Percentiles rank a stretch among this genome's conserved stretches.
Evolutionary conservation across 2,888 invertebrate species (phyloP).

Genomic region (Agrochola lychnidis): DNA sequence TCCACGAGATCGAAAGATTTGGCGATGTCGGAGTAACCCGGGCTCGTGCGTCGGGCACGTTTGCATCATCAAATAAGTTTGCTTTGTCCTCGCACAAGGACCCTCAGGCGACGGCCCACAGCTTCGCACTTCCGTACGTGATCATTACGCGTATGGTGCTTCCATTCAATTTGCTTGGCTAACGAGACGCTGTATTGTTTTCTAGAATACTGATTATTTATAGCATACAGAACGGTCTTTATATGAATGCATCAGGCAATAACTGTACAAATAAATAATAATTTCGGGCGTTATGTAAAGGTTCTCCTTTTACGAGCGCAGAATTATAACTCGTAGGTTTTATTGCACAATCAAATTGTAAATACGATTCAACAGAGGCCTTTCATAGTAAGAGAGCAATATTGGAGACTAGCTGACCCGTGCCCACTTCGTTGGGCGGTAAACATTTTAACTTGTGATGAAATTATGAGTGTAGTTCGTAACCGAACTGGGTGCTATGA

Average conservation of each 20-base stretch:
- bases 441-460: too few species aligned
- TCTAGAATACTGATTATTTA: conserved; percentile 36
- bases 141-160: conserved; percentile 69
- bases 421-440: too few species aligned
- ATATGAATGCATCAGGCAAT: conserved; percentile 38
- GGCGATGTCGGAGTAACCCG: conserved; percentile 25
- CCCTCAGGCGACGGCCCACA: conserved; percentile 58
- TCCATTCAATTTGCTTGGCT: conserved; percentile 70
- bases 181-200: conserved; percentile 55
- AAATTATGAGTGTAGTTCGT: too few species aligned
- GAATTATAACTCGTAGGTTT: conserved; percentile 49
- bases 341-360: conserved; percentile 43
- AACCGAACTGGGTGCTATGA: too few species aligned
- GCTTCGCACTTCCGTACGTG: conserved; percentile 67
- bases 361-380: conserved; percentile 47
- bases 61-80: conserved; percentile 59
- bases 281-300: conserved; percentile 33
- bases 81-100: conserved; percentile 51
- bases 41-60: conserved; percentile 43
- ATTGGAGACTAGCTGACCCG: too few species aligned
- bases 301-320: conserved; percentile 44
- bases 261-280: conserved; percentile 42
- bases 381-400: conserved; percentile 51
- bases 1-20: conserved; percentile 44
- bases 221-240: conserved; percentile 8